phyloP scores from a whole-genome alignment of 2,113 vertebrate species.

The Penelope pileata region DNA sequence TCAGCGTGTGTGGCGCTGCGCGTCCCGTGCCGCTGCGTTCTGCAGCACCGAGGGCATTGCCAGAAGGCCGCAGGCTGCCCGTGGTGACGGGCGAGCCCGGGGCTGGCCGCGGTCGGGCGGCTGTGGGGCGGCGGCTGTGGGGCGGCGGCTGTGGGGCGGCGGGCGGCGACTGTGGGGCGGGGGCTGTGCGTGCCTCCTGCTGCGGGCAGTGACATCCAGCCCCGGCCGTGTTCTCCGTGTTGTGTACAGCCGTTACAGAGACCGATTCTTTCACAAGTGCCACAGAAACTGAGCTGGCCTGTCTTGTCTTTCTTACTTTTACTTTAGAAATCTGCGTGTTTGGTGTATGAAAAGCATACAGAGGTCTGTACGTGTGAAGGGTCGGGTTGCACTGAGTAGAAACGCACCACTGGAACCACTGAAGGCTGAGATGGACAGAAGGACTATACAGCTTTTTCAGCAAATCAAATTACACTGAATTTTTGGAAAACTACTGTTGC shows the following conservation, averaged over 20 bases:
- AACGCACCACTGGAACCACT: background rate
- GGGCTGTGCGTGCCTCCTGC: background rate
- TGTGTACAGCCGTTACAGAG: background rate
- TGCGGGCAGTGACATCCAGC: background rate
- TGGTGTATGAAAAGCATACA: no score
- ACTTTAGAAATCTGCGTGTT: background rate
- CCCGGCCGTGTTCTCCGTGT: background rate
- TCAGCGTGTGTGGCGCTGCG: background rate
- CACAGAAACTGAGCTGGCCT: background rate
- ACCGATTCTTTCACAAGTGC: background rate
- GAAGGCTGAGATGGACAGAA: background rate
- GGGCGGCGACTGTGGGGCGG: fast-evolving
- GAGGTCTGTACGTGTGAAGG: no score
- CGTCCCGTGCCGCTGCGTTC: no score
- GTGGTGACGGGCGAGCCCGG: no score
- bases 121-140: no score
- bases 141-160: no score
- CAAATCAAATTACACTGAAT: background rate
- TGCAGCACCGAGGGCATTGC: no score
- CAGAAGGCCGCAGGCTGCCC: no score
- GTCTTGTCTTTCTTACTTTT: background rate
- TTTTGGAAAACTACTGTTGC: background rate
- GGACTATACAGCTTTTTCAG: background rate
- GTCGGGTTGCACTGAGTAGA: no score
- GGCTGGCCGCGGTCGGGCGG: no score